Percentiles rank a stretch among this genome's conserved stretches.
phyloP scores from a whole-genome alignment of 2,797 vertebrate species.

The Atherinosoma microstoma region DNA sequence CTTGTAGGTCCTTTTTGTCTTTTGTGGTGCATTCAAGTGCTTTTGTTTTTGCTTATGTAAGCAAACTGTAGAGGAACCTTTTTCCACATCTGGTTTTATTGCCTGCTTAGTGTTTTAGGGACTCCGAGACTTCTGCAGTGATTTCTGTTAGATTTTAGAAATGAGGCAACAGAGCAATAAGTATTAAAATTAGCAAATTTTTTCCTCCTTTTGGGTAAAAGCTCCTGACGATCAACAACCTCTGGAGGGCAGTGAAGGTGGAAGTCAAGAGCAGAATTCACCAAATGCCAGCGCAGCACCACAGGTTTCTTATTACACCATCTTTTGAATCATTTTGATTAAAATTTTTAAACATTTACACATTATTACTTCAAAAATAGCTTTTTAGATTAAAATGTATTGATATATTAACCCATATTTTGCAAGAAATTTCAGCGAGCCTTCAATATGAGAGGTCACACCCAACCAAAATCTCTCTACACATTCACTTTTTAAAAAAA shows the following conservation, averaged over 20 bases:
- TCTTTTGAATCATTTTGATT: neutral
- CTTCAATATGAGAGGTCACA: neutral
- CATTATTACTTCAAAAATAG: neutral
- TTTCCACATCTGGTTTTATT: neutral
- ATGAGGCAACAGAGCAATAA: neutral
- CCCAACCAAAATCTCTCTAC: slow-evolving; percentile 3
- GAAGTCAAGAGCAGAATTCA: slow-evolving; percentile 73
- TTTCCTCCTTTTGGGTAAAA: slow-evolving; percentile 40
- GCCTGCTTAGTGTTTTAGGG: neutral
- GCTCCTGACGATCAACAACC: slow-evolving; percentile 86
- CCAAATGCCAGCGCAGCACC: slow-evolving; percentile 66
- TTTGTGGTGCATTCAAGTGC: neutral
- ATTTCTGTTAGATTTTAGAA: slow-evolving; percentile 7
- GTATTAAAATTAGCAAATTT: neutral
- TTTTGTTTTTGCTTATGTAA: neutral
- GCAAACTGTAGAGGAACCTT: neutral
- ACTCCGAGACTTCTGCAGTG: neutral
- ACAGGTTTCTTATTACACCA: slow-evolving; percentile 63
- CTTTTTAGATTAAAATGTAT: neutral
- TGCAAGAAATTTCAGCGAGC: neutral
- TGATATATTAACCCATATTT: neutral
- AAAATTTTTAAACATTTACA: neutral
- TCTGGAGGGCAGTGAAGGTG: slow-evolving; percentile 81
- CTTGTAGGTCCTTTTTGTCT: neutral
- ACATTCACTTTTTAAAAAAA: neutral